Percentiles rank a stretch among this genome's conserved stretches.
phyloP scores from a whole-genome alignment of 2,888 invertebrate species.

The Leptura quadrifasciata region DNA sequence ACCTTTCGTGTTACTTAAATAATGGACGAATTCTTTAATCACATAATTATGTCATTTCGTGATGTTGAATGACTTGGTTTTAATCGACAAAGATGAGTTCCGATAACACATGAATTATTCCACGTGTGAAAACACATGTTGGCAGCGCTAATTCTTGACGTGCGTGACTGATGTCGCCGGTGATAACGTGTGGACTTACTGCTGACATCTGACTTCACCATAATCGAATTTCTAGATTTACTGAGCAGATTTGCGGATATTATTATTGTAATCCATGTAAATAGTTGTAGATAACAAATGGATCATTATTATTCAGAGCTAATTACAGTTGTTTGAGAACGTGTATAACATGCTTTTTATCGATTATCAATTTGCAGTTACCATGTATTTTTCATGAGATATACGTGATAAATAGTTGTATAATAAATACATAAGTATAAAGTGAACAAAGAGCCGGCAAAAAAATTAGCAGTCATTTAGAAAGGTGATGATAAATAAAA shows the following conservation, averaged over 20 bases:
- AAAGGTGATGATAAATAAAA: no score
- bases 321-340: constrained; percentile 43
- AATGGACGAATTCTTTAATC: constrained; percentile 65
- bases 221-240: constrained; percentile 63
- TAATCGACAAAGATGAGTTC: constrained; percentile 63
- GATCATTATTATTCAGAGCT: constrained; percentile 45
- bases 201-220: constrained; percentile 63
- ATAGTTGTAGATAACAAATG: constrained; percentile 47
- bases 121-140: constrained; percentile 70
- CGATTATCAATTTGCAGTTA: constrained; percentile 34
- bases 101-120: constrained; percentile 69
- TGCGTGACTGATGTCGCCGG: constrained; percentile 70
- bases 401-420: background rate
- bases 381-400: background rate
- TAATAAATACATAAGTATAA: no score
- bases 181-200: constrained; percentile 63
- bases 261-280: constrained; percentile 55
- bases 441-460: no score
- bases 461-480: no score
- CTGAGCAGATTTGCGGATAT: constrained; percentile 58
- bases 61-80: constrained; percentile 64
- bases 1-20: constrained; percentile 40
- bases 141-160: constrained; percentile 68
- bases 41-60: constrained; percentile 71
- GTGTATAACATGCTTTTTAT: constrained; percentile 38